Base-by-base conservation (phyloP, 2,113 vertebrate species). In the Thunnus maccoyii region DNA sequence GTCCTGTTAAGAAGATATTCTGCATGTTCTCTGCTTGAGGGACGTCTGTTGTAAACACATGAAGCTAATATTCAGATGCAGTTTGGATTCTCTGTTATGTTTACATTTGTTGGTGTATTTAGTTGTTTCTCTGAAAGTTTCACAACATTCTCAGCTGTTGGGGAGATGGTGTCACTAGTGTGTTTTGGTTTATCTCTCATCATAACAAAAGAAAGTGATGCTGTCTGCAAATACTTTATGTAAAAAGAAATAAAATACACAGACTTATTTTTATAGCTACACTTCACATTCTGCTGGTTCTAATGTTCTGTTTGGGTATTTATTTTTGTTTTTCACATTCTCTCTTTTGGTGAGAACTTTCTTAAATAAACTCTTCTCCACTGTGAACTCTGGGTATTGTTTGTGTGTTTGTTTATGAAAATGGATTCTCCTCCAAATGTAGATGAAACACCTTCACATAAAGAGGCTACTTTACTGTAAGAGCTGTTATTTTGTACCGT, bases 271-370 rank as follows among this genome's bases (percentile, higher is more conserved):
- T 86, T 86, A 57, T 85, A 89, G 80, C 61, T 76, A 50, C 47
- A 78, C 55, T 71, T 57, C 17, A 72, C 18, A 36, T 30, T 75
- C 58, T 79, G 6, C 76, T 78, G 80, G 63, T 76, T 82, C 65
- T 51, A 30, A 51, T 80, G 22, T 68, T 77, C 48, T 41, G 36
- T 41, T 74, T 27, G 52, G 89, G 87, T 91, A 93, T 93, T 93
- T 93, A 93, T 93, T 88, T 80, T 84, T 75, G 17, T 83, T 74
- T 75, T 86, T 74, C 68, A 52, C 13, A 18, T 70, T 82, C 46
- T 85, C 57, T 88, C 25, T 84, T 88, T 87, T 62, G 84, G 83
- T 90, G 85, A 89, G 88, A 86, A 77, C 78, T 87, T 83, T 85
- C 64, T 71, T 57, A 68, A 92, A 89, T 90, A 91, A 91, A 92